Conservation (phyloP, 2,113 vertebrate species). For the Cricetomys ansorgei region DNA sequence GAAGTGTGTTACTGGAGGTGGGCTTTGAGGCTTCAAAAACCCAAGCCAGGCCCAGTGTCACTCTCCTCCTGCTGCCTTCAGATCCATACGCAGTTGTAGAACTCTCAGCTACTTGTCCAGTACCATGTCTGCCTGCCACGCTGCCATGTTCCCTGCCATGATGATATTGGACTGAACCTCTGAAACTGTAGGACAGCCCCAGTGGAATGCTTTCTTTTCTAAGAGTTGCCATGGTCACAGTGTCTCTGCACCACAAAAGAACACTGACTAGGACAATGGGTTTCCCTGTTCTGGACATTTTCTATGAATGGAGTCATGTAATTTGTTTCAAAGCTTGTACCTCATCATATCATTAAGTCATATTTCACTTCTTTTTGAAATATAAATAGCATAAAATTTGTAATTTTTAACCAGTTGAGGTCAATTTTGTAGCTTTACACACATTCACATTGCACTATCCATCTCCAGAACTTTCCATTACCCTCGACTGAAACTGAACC, state of each 20-base stretch:
- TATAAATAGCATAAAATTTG: background rate
- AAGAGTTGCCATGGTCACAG: background rate
- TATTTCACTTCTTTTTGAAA: background rate
- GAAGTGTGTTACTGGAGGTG: background rate
- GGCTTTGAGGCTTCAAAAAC: background rate
- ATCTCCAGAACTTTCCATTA: background rate
- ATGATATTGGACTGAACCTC: too few species aligned
- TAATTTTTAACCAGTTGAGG: background rate
- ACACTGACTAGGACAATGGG: too few species aligned
- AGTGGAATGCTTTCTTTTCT: too few species aligned
- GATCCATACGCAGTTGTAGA: too few species aligned
- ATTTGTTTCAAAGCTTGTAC: background rate
- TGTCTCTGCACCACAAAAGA: background rate
- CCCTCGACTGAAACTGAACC: background rate
- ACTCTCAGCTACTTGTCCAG: too few species aligned
- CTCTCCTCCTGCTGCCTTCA: too few species aligned
- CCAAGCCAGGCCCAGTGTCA: too few species aligned
- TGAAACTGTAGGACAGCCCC: too few species aligned
- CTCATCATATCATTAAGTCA: background rate
- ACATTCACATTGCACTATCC: background rate
- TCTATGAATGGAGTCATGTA: background rate
- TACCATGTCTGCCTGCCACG: too few species aligned
- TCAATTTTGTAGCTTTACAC: background rate
- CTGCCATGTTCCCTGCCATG: too few species aligned
- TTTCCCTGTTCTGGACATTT: too few species aligned